phyloP scores from a whole-genome alignment of 2,888 invertebrate species.

The Alviniconcha strummeri region DNA sequence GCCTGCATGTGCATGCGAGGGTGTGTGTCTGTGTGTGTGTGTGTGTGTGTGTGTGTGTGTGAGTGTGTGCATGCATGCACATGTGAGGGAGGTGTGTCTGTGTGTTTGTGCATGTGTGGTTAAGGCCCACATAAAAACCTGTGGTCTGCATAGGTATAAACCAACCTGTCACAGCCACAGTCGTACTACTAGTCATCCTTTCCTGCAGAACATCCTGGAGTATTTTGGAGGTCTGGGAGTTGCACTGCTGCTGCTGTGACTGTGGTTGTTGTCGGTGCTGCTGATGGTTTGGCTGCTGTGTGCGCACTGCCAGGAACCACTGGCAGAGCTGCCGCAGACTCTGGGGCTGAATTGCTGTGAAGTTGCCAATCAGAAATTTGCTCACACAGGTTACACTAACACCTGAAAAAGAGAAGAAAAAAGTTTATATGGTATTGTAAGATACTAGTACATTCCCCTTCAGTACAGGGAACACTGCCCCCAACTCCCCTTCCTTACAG shows the following conservation, averaged over 20 bases:
- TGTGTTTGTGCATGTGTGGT: background rate
- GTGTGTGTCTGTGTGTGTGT: background rate
- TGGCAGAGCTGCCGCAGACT: constrained; percentile 3
- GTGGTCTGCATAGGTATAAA: background rate
- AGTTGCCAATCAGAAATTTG: constrained; percentile 17
- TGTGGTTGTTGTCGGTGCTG: background rate
- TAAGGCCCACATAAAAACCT: background rate
- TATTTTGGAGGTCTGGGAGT: constrained; percentile 13
- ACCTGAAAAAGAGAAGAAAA: background rate
- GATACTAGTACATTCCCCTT: too few species aligned
- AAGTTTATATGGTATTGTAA: background rate
- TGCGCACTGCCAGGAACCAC: constrained; percentile 13
- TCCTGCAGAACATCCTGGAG: constrained; percentile 19
- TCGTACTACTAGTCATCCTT: background rate
- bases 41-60: background rate
- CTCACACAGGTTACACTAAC: constrained; percentile 12
- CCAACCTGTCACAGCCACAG: background rate
- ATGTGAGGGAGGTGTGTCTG: background rate
- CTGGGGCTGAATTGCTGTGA: background rate
- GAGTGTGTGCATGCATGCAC: background rate
- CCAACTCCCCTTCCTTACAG: too few species aligned
- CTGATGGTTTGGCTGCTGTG: background rate
- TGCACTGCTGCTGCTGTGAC: constrained; percentile 16
- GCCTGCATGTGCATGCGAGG: background rate
- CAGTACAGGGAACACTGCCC: too few species aligned